Evolutionary conservation across 1,140 invertebrate species (phyloP).

Genomic region (Drosophila watanabei): DNA sequence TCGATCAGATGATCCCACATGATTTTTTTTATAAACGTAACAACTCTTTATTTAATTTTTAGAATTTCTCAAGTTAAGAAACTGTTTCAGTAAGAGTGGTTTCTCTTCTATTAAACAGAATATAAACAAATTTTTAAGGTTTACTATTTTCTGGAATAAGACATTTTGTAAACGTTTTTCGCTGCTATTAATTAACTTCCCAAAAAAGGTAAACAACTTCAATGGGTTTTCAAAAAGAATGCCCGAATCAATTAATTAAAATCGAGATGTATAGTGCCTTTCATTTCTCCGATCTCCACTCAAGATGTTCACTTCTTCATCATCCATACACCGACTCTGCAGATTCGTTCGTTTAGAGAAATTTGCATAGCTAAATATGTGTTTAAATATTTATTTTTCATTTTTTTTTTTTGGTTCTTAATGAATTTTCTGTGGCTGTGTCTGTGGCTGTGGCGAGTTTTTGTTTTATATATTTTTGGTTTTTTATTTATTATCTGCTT

Average conservation of each 20-base stretch:
- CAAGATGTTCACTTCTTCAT: constrained; percentile 19
- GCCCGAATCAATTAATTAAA: constrained; percentile 9
- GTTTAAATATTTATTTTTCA: constrained; percentile 59
- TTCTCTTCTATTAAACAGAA: too few relatives aligned
- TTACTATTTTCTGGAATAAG: neutral
- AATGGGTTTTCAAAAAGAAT: constrained; percentile 12
- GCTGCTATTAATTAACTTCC: neutral
- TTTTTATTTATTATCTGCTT: constrained; percentile 39
- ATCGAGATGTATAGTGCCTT: constrained; percentile 22
- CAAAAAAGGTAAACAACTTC: constrained; percentile 8
- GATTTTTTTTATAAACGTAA: neutral
- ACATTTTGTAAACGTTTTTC: neutral
- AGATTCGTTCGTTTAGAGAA: constrained; percentile 31
- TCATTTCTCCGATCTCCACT: constrained; percentile 16
- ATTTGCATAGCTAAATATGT: constrained; percentile 80
- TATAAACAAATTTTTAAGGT: neutral
- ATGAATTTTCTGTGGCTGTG: constrained; percentile 48
- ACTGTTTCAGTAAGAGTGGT: neutral
- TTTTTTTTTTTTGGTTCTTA: constrained; percentile 40
- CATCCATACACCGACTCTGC: constrained; percentile 8
- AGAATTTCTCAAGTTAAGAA: neutral
- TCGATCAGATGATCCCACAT: too few relatives aligned
- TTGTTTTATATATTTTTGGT: constrained; percentile 20
- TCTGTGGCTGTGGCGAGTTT: constrained; percentile 2
- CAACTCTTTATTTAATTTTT: neutral